Evolutionary conservation across 2,113 vertebrate genomes (phyloP).

Genomic region (Oceanodroma tethys): DNA sequence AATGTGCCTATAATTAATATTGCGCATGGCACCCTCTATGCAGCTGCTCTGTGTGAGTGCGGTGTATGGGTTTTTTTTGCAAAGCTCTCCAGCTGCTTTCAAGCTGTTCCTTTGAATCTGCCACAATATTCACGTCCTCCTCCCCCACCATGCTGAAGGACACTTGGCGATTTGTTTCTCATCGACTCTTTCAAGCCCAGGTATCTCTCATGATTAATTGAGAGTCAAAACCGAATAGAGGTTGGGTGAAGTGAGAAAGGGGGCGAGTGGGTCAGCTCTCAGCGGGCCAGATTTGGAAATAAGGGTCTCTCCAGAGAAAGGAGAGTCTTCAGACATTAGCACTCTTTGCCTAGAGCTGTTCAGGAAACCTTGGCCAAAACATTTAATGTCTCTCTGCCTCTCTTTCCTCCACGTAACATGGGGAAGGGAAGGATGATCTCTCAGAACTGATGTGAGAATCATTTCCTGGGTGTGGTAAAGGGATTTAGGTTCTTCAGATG

Average conservation of each 20-base stretch:
- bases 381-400: not conserved
- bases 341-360: not conserved
- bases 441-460: not conserved
- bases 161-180: conserved; percentile 10
- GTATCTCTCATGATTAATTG: conserved; percentile 16
- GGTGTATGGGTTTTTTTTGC: not conserved
- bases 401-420: not conserved
- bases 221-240: not conserved
- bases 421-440: not conserved
- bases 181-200: not conserved
- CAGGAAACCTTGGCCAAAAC: not conserved
- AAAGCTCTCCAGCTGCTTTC: conserved; percentile 56
- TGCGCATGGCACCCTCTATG: not conserved
- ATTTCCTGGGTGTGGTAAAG: not conserved
- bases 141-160: not conserved
- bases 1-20: conserved; percentile 28
- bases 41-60: not conserved
- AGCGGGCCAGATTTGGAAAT: not conserved
- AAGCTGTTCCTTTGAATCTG: conserved; percentile 54
- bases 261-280: not conserved
- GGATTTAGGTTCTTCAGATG: not conserved
- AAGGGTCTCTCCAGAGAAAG: not conserved
- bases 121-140: not conserved
- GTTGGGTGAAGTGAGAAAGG: not conserved
- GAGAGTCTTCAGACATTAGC: not conserved